Base-by-base conservation (phyloP, 2,797 vertebrate genomes). In the Semaprochilodus insignis region DNA sequence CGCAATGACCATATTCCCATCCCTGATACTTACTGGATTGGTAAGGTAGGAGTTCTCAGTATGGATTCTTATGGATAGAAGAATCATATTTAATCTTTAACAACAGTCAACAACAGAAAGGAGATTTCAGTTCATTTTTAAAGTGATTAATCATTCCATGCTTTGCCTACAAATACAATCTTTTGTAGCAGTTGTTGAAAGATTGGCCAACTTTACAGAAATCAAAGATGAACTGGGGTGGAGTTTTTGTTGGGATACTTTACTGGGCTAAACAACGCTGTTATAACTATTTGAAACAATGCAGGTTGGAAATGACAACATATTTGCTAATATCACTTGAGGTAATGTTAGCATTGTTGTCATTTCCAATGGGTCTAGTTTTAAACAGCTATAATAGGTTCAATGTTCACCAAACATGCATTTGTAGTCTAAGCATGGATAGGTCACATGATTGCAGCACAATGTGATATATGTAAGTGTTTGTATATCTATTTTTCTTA, bases 11-110 rank as follows among this genome's bases (percentile, higher is more conserved):
- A 97, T 88, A 88, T 99, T 81, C 94, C 96, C 87, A 97, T 99
- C 92, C 97, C 97, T 71, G 95, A 97, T 83, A 94, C 93, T 91
- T 99, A 97, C 92, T 99, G 97, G 98, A 95, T 95, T 96, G 97
- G 96, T 95, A 98, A 99, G 98, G 98, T 99, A 97, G 89, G 95
- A 91, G 85, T 86, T 90, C 17, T 65, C 44, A 71, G 3, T 63
- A 51, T 25, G 54, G 4, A 7, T 65, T 16, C 17, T 59, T 63
- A 25, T 55, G 6, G 66, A 25, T 52, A 77, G 34, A 67, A 80
- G 71, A 21, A 71, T 52, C 34, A 66, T 27, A 66, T 1, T 67
- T 67, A 34, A 10, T 19, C 17, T 55, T 55, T 17, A 67, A 65
- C 25, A 65, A 17, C 15, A 34, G 34, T 16, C 65, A 44, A 1